Evolutionary conservation across 2,797 vertebrate genomes (phyloP).

Genomic region (Sebastes matsubarae): DNA sequence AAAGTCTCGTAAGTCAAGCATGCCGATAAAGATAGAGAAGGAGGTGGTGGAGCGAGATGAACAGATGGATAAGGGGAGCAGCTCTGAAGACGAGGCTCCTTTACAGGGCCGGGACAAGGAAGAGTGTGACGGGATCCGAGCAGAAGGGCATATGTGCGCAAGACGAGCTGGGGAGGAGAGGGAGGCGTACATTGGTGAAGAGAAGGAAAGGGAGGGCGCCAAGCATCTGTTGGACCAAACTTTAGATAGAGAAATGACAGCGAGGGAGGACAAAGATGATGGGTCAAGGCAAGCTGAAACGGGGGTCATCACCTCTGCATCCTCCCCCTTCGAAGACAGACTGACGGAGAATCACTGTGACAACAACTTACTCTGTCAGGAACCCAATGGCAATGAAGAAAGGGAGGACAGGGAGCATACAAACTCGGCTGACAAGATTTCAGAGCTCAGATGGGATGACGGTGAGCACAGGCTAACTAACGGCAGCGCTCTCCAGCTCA

Average conservation of each 20-base stretch:
- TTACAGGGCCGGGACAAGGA: conserved; percentile 80
- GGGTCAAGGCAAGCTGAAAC: conserved; percentile 68
- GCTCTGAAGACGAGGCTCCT: conserved; percentile 86
- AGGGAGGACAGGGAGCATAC: conserved; percentile 67
- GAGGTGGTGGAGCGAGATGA: conserved; percentile 81
- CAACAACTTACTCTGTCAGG: conserved; percentile 15
- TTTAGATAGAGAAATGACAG: conserved; percentile 65
- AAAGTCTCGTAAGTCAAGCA: conserved; percentile 97
- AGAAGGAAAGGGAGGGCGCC: conserved; percentile 69
- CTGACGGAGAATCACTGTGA: conserved; percentile 48
- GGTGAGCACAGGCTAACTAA: conserved; percentile 82
- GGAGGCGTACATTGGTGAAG: conserved; percentile 50
- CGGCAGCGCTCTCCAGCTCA: conserved; percentile 72
- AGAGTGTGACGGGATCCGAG: conserved; percentile 71
- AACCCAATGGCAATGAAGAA: conserved; percentile 36
- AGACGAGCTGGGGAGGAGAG: conserved; percentile 52
- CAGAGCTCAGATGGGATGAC: conserved; percentile 78
- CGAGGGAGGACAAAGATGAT: conserved; percentile 67
- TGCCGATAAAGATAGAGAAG: conserved; percentile 98
- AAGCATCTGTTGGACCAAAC: conserved; percentile 74
- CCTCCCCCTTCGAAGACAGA: conserved; percentile 54
- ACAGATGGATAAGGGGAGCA: conserved; percentile 79
- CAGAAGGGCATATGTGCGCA: conserved; percentile 51
- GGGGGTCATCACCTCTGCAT: conserved; percentile 65
- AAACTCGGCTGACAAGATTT: conserved; percentile 71